Percentiles rank a stretch among this genome's conserved stretches.
These are phyloP conservation scores for Ophiodon elongatus DNA, from an alignment of 2,113 vertebrate species.

Conservation along the genomic window DNA sequence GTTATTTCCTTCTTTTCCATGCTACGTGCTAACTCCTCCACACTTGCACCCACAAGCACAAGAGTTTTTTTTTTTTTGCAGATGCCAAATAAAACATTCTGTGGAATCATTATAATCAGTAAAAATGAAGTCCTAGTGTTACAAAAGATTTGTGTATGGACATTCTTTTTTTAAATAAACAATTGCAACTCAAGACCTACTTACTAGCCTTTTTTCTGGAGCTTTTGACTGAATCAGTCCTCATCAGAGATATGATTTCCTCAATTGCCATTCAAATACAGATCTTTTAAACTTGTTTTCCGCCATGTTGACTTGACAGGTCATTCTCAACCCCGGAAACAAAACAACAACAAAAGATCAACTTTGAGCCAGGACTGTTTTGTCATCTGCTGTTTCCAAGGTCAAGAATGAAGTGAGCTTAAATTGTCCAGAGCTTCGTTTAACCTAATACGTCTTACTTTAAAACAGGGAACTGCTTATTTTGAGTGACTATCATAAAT, in stretches of 20 bases:
- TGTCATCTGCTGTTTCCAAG: conserved; percentile 7
- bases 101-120: not conserved
- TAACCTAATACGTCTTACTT: not conserved
- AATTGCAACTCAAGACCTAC: not conserved
- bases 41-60: conserved; percentile 45
- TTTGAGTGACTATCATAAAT: not conserved
- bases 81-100: conserved; percentile 42
- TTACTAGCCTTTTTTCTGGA: not conserved
- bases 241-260: not conserved
- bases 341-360: not conserved
- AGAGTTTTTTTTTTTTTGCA: conserved; percentile 1
- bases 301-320: not conserved
- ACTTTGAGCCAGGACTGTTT: not conserved
- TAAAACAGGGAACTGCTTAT: not conserved
- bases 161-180: not conserved
- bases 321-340: not conserved
- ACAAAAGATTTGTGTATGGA: not conserved
- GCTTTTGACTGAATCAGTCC: not conserved
- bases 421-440: not conserved
- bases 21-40: conserved; percentile 5
- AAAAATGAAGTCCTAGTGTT: not conserved
- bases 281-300: not conserved
- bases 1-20: conserved; percentile 22
- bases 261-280: not conserved
- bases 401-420: conserved; percentile 2